Conservation (phyloP, 2,888 invertebrate species). For the Dione juno region DNA sequence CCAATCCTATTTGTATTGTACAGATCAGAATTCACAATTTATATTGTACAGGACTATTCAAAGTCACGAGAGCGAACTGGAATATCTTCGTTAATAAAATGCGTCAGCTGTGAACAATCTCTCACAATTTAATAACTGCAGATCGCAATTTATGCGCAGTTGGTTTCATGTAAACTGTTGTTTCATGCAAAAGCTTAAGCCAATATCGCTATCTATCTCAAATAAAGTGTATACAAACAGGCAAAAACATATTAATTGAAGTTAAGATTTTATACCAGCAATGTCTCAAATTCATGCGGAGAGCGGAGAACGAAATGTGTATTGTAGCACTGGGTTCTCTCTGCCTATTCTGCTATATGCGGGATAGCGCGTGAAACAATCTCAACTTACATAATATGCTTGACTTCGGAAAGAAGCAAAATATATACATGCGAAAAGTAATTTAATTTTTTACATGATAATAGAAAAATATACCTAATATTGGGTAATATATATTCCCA, state of each 20-base stretch:
- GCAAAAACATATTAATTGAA: neutral
- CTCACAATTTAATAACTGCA: slow-evolving; percentile 24
- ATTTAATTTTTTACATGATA: neutral
- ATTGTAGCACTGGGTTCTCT: too few species aligned
- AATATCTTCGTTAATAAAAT: slow-evolving; percentile 20
- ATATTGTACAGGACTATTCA: neutral
- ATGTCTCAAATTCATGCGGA: too few species aligned
- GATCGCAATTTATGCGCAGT: slow-evolving; percentile 6
- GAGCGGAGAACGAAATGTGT: too few species aligned
- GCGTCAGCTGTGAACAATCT: slow-evolving; percentile 19
- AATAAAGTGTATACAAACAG: slow-evolving; percentile 1
- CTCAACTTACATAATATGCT: too few species aligned
- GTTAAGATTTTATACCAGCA: too few species aligned
- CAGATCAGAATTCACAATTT: neutral
- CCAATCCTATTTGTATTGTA: neutral
- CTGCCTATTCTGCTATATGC: too few species aligned
- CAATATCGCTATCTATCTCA: slow-evolving; percentile 8
- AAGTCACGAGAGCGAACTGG: neutral
- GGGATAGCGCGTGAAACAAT: too few species aligned
- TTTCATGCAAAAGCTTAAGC: slow-evolving; percentile 21
- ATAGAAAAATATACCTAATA: neutral
- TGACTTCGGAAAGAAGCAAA: too few species aligned
- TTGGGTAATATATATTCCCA: neutral
- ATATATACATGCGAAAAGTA: neutral
- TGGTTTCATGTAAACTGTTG: slow-evolving; percentile 20